A percentile compares a stretch with the other conserved stretches of the same genome.
Conservation (phyloP, 2,113 vertebrate species). For the Bubalus kerabau region DNA sequence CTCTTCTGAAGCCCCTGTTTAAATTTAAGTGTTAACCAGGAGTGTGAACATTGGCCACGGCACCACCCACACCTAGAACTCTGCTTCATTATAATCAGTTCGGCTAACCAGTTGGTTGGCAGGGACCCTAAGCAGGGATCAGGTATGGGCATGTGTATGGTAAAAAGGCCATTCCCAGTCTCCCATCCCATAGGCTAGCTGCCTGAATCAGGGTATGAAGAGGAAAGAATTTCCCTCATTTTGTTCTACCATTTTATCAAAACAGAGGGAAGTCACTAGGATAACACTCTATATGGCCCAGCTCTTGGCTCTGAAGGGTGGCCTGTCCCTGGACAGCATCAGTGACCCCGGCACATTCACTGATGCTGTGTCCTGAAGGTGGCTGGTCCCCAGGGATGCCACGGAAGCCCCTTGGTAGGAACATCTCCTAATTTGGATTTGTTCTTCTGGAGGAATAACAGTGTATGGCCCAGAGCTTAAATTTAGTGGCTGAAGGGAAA, state of each 20-base stretch:
- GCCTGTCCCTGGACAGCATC: background rate
- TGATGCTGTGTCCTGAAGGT: background rate
- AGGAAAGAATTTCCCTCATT: background rate
- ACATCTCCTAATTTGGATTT: background rate
- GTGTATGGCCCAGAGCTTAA: background rate
- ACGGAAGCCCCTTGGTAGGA: background rate
- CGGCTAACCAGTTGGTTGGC: background rate
- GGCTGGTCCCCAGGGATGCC: background rate
- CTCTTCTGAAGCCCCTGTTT: background rate
- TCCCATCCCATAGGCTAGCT: background rate
- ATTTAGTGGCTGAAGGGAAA: background rate
- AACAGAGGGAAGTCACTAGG: background rate
- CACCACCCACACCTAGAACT: background rate
- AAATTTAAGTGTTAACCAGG: background rate
- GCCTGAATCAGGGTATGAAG: background rate
- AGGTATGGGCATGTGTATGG: background rate
- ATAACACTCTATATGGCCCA: background rate
- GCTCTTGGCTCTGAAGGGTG: background rate
- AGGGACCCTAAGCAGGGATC: background rate
- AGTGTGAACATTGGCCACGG: background rate
- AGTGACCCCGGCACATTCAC: fast-evolving
- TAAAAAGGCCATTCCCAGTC: background rate
- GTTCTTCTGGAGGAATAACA: background rate
- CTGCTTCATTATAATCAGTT: background rate
- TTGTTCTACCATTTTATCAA: background rate